Conservation (phyloP, 2,797 vertebrate species). For the Coranthus polyacanthus region DNA sequence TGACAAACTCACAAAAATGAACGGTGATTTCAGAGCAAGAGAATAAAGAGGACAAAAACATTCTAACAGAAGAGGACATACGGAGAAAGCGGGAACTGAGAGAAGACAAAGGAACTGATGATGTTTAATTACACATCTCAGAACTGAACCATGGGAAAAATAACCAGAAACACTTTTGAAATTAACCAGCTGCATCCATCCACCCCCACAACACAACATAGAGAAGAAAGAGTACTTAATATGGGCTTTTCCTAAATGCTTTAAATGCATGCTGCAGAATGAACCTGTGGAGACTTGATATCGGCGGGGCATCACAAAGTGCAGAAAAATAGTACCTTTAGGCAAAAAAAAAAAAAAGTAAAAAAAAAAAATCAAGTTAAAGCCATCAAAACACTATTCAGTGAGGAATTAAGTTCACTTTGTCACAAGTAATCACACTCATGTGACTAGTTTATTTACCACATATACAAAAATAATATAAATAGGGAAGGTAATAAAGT, state of each 20-base stretch:
- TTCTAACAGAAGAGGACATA: slow-evolving; percentile 8
- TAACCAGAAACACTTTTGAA: slow-evolving; percentile 27
- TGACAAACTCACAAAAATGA: slow-evolving; percentile 12
- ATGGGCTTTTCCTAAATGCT: slow-evolving; percentile 28
- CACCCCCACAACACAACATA: slow-evolving; percentile 5
- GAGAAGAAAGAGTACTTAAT: slow-evolving; percentile 16
- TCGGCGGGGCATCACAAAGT: slow-evolving; percentile 42
- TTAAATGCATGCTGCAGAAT: slow-evolving; percentile 28
- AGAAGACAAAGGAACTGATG: slow-evolving; percentile 6
- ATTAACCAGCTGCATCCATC: slow-evolving; percentile 32
- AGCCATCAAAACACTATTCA: slow-evolving; percentile 41
- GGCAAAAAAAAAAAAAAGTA: slow-evolving; percentile 28
- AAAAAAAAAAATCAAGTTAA: slow-evolving; percentile 49
- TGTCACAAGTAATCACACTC: slow-evolving; percentile 39
- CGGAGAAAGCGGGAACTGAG: slow-evolving; percentile 7
- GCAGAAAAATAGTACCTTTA: slow-evolving; percentile 28
- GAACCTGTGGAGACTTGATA: slow-evolving; percentile 38
- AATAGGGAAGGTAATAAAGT: slow-evolving; percentile 8
- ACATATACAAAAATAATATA: slow-evolving; percentile 14
- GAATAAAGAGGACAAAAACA: slow-evolving; percentile 16
- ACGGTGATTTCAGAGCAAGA: slow-evolving; percentile 5
- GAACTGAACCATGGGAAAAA: slow-evolving; percentile 17
- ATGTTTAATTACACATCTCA: slow-evolving; percentile 35
- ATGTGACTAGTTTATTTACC: slow-evolving; percentile 33
- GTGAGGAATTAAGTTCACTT: slow-evolving; percentile 25